Conservation (phyloP, 2,113 vertebrate species). For the Seriola dumerili region DNA sequence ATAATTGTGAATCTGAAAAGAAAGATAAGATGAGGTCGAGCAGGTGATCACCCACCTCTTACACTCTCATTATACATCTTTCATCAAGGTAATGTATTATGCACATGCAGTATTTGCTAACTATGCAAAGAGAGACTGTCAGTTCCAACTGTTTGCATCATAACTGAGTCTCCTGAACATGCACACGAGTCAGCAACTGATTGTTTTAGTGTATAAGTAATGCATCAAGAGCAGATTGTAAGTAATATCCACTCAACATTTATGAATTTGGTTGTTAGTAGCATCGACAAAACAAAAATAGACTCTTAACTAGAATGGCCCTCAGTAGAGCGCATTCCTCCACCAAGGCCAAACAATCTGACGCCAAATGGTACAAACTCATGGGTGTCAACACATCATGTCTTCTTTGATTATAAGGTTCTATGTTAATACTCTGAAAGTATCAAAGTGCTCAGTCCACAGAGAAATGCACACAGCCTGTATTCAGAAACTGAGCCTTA, state of each 20-base stretch:
- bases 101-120: not conserved
- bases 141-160: not conserved
- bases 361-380: too few relatives aligned
- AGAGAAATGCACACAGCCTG: too few relatives aligned
- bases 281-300: not conserved
- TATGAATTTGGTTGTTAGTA: constrained; percentile 1
- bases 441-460: too few relatives aligned
- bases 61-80: not conserved
- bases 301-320: too few relatives aligned
- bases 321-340: too few relatives aligned
- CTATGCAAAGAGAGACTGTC: not conserved
- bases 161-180: constrained; percentile 15
- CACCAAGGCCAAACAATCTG: too few relatives aligned
- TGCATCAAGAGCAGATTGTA: constrained; percentile 2
- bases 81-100: not conserved
- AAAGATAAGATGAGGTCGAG: not conserved
- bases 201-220: not conserved
- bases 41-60: not conserved
- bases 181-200: not conserved
- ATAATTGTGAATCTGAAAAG: not conserved
- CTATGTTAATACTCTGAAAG: too few relatives aligned
- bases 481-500: too few relatives aligned
- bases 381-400: too few relatives aligned
- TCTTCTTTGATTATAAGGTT: too few relatives aligned
- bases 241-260: not conserved